phyloP scores from a whole-genome alignment of 2,797 vertebrate genomes.

The Tinamus major region DNA sequence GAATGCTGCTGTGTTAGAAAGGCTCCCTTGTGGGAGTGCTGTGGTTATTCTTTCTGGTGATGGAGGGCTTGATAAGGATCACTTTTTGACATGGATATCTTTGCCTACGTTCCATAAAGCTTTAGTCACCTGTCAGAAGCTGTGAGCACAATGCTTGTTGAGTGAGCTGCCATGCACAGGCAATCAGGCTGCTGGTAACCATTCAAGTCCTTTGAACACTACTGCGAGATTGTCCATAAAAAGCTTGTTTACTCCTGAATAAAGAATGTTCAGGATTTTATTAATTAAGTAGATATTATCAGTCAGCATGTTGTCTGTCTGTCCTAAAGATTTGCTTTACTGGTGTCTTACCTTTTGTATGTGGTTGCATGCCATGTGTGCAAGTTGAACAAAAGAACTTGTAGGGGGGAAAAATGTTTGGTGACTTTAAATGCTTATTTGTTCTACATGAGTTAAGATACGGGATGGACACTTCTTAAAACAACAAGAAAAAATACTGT shows the following conservation, averaged over 20 bases:
- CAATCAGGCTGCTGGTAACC: background rate
- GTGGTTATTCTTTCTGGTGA: background rate
- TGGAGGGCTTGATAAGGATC: background rate
- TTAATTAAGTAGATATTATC: background rate
- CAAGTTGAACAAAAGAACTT: background rate
- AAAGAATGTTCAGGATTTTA: background rate
- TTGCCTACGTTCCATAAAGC: background rate
- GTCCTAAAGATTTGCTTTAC: background rate
- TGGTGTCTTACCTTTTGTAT: background rate
- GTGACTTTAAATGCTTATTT: background rate
- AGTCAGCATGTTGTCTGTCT: background rate
- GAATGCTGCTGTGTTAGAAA: rapidly evolving
- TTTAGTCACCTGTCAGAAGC: slow-evolving; percentile 6
- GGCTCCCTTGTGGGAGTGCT: background rate
- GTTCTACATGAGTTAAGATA: background rate
- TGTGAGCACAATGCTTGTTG: background rate
- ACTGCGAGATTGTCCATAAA: background rate
- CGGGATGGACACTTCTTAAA: background rate
- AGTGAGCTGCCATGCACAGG: background rate
- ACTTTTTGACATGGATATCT: background rate
- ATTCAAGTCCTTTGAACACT: background rate
- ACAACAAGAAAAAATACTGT: background rate
- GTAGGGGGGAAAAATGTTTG: background rate
- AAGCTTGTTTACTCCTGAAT: background rate
- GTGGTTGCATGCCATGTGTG: background rate